phyloP scores from a whole-genome alignment of 2,888 invertebrate genomes.

The Aphidoletes aphidimyza region DNA sequence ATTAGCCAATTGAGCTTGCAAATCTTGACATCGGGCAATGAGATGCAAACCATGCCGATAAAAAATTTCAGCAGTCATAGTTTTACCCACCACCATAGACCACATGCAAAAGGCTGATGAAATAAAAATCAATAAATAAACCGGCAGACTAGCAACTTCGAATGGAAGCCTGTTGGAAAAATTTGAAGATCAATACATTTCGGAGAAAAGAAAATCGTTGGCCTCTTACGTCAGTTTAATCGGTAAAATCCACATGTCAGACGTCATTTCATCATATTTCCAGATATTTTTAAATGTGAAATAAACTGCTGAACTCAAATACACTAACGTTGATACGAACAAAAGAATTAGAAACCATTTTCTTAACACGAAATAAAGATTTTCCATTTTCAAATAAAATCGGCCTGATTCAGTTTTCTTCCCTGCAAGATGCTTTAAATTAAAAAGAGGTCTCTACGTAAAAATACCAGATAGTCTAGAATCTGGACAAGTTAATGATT shows the following conservation, averaged over 20 bases:
- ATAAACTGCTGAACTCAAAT: not conserved
- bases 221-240: not conserved
- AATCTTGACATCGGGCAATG: not conserved
- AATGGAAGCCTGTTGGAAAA: not conserved
- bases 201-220: not conserved
- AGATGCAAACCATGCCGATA: not conserved
- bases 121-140: not conserved
- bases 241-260: not conserved
- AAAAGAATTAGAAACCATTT: not conserved
- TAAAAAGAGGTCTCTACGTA: too few relatives aligned
- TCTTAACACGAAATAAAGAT: not conserved
- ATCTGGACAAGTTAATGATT: not conserved
- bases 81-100: not conserved
- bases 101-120: not conserved
- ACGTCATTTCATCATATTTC: not conserved
- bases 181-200: not conserved
- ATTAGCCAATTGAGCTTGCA: not conserved
- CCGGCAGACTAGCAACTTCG: not conserved
- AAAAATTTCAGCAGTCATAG: not conserved
- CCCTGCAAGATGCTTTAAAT: not conserved
- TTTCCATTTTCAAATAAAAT: not conserved
- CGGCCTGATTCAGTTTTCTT: not conserved
- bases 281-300: not conserved
- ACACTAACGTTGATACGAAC: not conserved
- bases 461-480: not conserved